Percentiles rank a stretch among this genome's conserved stretches.
These are phyloP conservation scores for Ceratotherium simum DNA, from an alignment of 2,113 vertebrate species.

Conservation along the genomic window DNA sequence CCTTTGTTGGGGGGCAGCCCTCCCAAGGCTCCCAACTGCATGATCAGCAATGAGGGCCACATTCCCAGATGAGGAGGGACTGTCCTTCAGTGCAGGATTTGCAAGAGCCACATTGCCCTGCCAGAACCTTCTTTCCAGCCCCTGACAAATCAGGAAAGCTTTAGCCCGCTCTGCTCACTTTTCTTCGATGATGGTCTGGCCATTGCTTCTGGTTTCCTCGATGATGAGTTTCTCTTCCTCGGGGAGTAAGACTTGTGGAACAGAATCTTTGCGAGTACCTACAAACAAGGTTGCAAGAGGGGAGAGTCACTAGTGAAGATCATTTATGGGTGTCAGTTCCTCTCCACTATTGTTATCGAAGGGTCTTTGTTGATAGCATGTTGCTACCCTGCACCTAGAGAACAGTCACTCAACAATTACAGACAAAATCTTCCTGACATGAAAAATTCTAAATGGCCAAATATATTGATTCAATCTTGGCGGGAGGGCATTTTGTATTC, in stretches of 20 bases:
- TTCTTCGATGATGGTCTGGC: slow-evolving; percentile 95
- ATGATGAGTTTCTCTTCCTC: slow-evolving; percentile 98
- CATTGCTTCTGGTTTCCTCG: slow-evolving; percentile 97
- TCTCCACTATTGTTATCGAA: neutral
- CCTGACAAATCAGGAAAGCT: neutral
- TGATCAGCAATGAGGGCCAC: neutral
- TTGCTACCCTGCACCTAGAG: neutral
- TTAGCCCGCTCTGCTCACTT: slow-evolving; percentile 89
- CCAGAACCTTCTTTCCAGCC: neutral
- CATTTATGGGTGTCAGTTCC: neutral
- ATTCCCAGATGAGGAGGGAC: neutral
- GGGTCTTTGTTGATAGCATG: neutral
- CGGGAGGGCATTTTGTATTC: neutral
- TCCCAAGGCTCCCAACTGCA: neutral
- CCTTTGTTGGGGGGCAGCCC: neutral
- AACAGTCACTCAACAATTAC: neutral
- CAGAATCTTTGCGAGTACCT: slow-evolving; percentile 95
- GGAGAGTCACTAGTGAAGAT: neutral
- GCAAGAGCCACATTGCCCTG: neutral
- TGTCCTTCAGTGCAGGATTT: neutral
- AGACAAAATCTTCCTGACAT: neutral
- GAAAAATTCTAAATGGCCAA: slow-evolving; percentile 20
- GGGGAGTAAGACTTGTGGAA: slow-evolving; percentile 95
- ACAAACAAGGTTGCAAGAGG: neutral
- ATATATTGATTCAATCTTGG: neutral